Base-by-base conservation (phyloP, 1,140 invertebrate species). In the Propsilocerus akamusi region DNA sequence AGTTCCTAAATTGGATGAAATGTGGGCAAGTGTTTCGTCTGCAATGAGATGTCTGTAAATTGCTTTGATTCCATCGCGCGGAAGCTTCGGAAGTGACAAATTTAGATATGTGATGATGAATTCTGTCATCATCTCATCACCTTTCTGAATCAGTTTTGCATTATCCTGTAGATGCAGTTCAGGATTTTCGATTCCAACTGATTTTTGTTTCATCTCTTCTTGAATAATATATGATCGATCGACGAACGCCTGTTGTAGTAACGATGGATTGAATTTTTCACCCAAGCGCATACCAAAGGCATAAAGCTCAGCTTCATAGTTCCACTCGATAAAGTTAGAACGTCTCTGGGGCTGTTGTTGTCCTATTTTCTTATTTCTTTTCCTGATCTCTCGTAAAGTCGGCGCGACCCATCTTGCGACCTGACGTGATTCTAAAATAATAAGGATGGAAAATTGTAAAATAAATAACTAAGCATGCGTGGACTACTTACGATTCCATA, bases 281-380 rank as follows among this genome's bases (percentile, higher is more conserved):
- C 80, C 77, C 10, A 96, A 66, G 34, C 93, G 70, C 57, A 81
- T 78, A 24, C 80, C 81, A 71, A 96, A 95, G 4, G 89, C 84
- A 72, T 72, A 94, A 14, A 95, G 51, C 69, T 97, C 93, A 0
- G 86, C 76, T 54, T 83, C 74, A 62, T 89, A 82, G 63, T 95
- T 95, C 91, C 86, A 89, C 55, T 89, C 85, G 10, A 83, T 49
- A 58, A 73, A 86, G 26, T 69, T 69, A 25, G 73, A 79, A 30
- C 85, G 71, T 4, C 67, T 67, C 20, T 51, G 41, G 48, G 64
- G 59, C 5, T 55, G 52, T 17, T 55, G 53, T 12, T 55, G 52
- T 23, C 60, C 63, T 61, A 57, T 8, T 56, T 58, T 5, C 53
- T 55, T 22, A 63, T 53, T 32, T 65, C 34, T 41, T 1, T 14